Evolutionary conservation across 2,888 invertebrate species (phyloP), one percentile per base, ranked within the genome.

Genomic region (Nasonia oneida): DNA sequence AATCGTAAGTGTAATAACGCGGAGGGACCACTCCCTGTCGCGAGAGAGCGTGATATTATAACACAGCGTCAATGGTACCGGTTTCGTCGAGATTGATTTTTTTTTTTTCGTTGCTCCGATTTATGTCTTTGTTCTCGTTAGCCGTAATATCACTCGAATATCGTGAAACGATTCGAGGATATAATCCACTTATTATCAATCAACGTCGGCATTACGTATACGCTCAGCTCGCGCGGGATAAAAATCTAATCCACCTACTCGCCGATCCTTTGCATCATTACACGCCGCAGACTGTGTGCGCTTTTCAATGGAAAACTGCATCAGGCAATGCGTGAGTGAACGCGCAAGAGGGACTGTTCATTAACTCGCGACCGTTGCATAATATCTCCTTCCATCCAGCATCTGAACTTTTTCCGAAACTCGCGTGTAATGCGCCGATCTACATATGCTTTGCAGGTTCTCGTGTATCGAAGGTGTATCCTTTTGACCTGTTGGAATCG

Each of bases 231-330:
- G 4, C 50, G 18, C 57, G n/a, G 23, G 57, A 61, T 61, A 61
- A 61, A 61, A 61, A 61, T 61, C 57, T 61, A n/a, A 61, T 61
- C 57, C 57, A 61, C 57, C 57, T 61, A 61, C 57, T 61, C 57
- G 57, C n/a, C 57, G 57, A 61, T 61, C 57, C 23, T 61, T 61
- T 61, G 57, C 57, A 61, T 61, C 57, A 61, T 61, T 61, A 57
- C 57, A n/a, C 57, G 57, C 57, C 23, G 53, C 15, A 4, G n/a
- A 23, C 57, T 18, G 23, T 8, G n/a, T n/a, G 18, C 23, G 15
- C n/a, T 61, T 61, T 61, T 61, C 57, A 61, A 61, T 61, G 57
- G 57, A n/a, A 61, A 61, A 53, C 15, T 53, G n/a, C 6, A n/a
- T 23, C n/a, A 61, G 23, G 57, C 57, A n/a, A 61, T n/a, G 57